Evolutionary conservation across 1,140 invertebrate genomes (phyloP).

Genomic region (Theocolax elegans): DNA sequence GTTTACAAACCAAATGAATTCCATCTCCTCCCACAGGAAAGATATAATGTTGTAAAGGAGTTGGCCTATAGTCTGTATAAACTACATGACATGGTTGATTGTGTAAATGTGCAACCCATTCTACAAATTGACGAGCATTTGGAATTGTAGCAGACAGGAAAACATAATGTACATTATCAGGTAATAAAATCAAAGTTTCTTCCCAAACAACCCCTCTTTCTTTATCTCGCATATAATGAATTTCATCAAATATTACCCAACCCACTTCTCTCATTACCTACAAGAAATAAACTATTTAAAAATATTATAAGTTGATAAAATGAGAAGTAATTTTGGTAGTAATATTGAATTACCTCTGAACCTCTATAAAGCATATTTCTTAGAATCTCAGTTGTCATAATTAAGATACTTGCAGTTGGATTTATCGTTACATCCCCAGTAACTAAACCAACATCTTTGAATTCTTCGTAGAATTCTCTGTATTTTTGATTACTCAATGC

Average conservation of each 20-base stretch:
- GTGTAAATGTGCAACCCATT: conserved; percentile 98
- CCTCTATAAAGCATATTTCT: conserved; percentile 99
- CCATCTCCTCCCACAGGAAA: conserved; percentile 95
- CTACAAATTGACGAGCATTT: conserved; percentile 97
- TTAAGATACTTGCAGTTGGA: conserved; percentile 95
- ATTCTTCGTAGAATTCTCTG: conserved; percentile 97
- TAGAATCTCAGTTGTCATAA: conserved; percentile 99
- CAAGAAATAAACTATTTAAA: conserved; percentile 4
- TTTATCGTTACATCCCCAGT: conserved; percentile 99
- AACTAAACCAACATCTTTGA: conserved; percentile 96
- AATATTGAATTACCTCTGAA: conserved; percentile 78
- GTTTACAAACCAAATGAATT: conserved; percentile 81
- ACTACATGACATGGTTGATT: conserved; percentile 98
- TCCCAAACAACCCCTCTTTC: conserved; percentile 99
- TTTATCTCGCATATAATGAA: conserved; percentile 99
- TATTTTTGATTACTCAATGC: conserved; percentile 99
- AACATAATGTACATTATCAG: conserved; percentile 98
- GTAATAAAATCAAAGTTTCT: conserved; percentile 97
- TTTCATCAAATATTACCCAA: conserved; percentile 99
- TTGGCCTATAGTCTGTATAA: conserved; percentile 98
- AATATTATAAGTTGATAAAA: not conserved
- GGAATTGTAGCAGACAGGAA: conserved; percentile 99
- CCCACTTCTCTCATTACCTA: conserved; percentile 96
- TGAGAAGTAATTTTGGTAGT: no score
- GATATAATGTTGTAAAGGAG: conserved; percentile 97